Percentiles rank a stretch among this genome's conserved stretches.
Evolutionary conservation across 2,113 vertebrate genomes (phyloP).

Genomic region (Stegastes partitus): DNA sequence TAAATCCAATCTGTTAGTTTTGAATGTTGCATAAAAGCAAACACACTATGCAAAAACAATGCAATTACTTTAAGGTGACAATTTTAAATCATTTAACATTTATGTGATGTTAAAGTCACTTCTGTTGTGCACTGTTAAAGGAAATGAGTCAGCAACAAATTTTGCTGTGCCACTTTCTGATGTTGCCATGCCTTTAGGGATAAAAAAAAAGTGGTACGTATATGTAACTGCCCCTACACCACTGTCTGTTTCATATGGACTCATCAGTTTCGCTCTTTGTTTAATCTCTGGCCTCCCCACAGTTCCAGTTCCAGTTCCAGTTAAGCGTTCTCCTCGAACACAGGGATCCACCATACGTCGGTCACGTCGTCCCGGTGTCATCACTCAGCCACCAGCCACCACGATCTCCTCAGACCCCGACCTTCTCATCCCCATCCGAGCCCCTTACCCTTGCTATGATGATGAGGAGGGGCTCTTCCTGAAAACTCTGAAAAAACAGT

Average conservation of each 20-base stretch:
- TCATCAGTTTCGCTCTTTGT: background rate
- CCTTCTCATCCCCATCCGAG: slow-evolving; percentile 79
- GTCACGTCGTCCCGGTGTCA: slow-evolving; percentile 65
- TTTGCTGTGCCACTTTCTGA: background rate
- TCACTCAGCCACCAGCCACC: slow-evolving; percentile 54
- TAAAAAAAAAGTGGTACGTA: background rate
- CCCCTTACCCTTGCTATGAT: slow-evolving; percentile 69
- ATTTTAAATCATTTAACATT: too few relatives aligned
- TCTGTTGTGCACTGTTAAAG: too few relatives aligned
- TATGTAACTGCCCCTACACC: background rate
- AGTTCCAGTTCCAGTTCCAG: slow-evolving; percentile 69
- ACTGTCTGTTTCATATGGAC: background rate
- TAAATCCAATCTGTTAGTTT: too few relatives aligned
- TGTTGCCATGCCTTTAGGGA: background rate
- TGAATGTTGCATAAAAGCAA: too few relatives aligned
- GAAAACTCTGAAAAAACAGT: slow-evolving; percentile 84
- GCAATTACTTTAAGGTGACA: too few relatives aligned
- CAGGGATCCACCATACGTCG: slow-evolving; percentile 70
- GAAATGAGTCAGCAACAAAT: too few relatives aligned
- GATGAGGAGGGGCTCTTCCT: slow-evolving; percentile 79
- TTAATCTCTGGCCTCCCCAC: slow-evolving; percentile 27
- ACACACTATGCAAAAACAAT: too few relatives aligned
- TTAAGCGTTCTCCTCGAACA: slow-evolving; percentile 79
- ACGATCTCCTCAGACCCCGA: slow-evolving; percentile 80
- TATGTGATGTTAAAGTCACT: too few relatives aligned